phyloP scores from a whole-genome alignment of 1,140 invertebrate species.

The Chironomus striatipennis region DNA sequence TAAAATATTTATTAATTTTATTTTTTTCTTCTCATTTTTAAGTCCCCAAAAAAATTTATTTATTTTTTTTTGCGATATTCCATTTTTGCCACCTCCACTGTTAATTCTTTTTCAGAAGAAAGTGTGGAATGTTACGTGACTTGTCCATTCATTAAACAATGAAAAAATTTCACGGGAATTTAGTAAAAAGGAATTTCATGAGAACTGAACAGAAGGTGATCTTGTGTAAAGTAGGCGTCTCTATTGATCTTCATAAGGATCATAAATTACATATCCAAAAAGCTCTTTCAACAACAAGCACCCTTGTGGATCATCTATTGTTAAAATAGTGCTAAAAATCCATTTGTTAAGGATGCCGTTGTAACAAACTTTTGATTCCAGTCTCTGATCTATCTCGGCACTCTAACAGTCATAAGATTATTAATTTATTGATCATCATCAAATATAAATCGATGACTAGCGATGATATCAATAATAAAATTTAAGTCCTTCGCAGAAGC shows the following conservation, averaged over 20 bases:
- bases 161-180: too few relatives aligned
- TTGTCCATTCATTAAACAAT: too few relatives aligned
- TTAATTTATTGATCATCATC: neutral
- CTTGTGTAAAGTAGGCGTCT: too few relatives aligned
- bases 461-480: neutral
- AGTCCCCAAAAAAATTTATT: neutral
- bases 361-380: neutral
- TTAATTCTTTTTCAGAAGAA: neutral
- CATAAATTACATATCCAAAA: neutral
- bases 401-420: too few relatives aligned
- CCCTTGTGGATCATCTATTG: neutral
- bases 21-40: neutral
- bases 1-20: neutral
- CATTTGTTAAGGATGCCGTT: neutral
- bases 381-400: neutral
- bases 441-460: neutral
- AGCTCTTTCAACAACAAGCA: neutral
- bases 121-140: neutral
- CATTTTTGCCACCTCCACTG: neutral
- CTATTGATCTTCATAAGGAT: neutral
- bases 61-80: neutral
- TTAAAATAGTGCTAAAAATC: neutral
- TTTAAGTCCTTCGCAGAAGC: slow-evolving; percentile 17
- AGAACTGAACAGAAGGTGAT: neutral
- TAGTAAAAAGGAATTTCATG: neutral